Evolutionary conservation across 2,113 vertebrate species (phyloP).

Genomic region (Dromaius novaehollandiae): DNA sequence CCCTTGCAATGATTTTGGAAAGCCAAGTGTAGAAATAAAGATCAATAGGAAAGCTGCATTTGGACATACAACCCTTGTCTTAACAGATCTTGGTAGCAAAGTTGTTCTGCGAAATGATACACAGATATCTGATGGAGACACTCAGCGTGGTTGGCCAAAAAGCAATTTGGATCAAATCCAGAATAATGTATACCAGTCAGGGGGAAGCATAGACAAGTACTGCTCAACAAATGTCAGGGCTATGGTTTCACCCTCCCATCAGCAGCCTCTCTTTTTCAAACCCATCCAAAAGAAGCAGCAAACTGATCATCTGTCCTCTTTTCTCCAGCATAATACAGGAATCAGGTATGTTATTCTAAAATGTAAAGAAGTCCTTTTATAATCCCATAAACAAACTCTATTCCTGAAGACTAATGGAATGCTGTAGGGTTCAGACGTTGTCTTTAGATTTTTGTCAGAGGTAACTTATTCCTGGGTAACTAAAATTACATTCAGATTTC

Average conservation of each 20-base stretch:
- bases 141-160: constrained; percentile 29
- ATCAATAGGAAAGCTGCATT: constrained; percentile 89
- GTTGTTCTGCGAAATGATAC: not conserved
- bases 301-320: constrained; percentile 72
- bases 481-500: not conserved
- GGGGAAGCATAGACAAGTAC: not conserved
- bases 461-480: not conserved
- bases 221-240: not conserved
- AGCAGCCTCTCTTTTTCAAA: constrained; percentile 71
- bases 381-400: not conserved
- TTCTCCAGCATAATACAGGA: constrained; percentile 48
- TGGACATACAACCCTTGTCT: constrained; percentile 87
- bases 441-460: not conserved
- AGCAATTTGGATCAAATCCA: constrained; percentile 16
- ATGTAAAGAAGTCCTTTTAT: not conserved
- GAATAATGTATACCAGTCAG: not conserved
- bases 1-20: constrained; percentile 86
- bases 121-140: not conserved
- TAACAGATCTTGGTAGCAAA: constrained; percentile 83
- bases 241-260: not conserved
- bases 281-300: constrained; percentile 89
- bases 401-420: not conserved
- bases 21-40: constrained; percentile 84
- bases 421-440: not conserved
- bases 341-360: constrained; percentile 66